A percentile compares a stretch with the other conserved stretches of the same genome.
Conservation (phyloP, 2,888 invertebrate species). For the Mesopsocus fuscifrons region DNA sequence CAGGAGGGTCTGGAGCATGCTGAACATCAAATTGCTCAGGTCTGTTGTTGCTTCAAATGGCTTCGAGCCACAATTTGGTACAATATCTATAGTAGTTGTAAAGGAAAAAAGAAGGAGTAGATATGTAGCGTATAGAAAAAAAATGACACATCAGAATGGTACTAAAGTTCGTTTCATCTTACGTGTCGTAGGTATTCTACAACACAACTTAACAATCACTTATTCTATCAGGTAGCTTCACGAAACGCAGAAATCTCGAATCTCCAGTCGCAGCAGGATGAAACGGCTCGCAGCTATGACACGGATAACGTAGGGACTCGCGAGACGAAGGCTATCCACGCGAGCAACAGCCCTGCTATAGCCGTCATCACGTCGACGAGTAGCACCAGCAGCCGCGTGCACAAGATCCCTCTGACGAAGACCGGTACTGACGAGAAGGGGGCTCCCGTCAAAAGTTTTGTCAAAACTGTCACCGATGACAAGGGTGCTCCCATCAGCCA, state of each 20-base stretch:
- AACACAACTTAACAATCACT: too few relatives aligned
- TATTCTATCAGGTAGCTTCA: not conserved
- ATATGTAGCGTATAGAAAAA: too few relatives aligned
- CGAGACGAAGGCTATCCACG: slow-evolving; percentile 9
- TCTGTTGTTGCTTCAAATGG: too few relatives aligned
- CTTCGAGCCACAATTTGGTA: too few relatives aligned
- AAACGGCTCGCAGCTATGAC: slow-evolving; percentile 2
- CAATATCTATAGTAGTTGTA: too few relatives aligned
- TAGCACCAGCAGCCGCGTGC: slow-evolving; percentile 14
- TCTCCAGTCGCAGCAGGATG: not conserved
- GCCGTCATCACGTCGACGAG: slow-evolving; percentile 18
- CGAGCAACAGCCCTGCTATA: slow-evolving; percentile 14
- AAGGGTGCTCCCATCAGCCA: not conserved
- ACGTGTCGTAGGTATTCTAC: too few relatives aligned
- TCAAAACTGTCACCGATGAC: not conserved
- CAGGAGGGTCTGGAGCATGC: slow-evolving; percentile 4
- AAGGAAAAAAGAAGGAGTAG: too few relatives aligned
- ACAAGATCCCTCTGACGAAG: not conserved
- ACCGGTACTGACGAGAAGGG: not conserved
- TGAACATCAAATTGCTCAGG: slow-evolving; percentile 8
- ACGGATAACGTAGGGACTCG: not conserved
- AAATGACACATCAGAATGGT: too few relatives aligned
- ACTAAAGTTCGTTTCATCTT: too few relatives aligned
- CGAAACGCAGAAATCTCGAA: slow-evolving; percentile 6
- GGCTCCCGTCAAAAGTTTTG: not conserved